Evolutionary conservation across 2,797 vertebrate genomes (phyloP).

Genomic region (Oceanodroma leucorhoa): DNA sequence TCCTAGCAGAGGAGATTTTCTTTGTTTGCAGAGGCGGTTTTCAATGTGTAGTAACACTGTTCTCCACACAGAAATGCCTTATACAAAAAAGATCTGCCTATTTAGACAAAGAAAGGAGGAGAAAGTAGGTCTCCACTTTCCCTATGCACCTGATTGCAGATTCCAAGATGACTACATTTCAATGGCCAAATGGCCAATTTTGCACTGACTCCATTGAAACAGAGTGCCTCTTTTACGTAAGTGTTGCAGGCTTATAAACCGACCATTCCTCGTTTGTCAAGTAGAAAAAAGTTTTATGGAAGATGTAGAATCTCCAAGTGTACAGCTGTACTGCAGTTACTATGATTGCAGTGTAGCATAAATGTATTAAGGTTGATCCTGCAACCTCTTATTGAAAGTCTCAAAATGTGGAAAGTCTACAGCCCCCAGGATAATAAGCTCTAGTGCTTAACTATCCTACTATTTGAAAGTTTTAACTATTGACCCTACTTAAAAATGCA

Average conservation of each 20-base stretch:
- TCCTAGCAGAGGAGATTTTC: not conserved
- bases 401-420: not conserved
- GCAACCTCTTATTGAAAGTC: not conserved
- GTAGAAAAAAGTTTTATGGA: not conserved
- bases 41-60: not conserved
- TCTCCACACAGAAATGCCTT: not conserved
- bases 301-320: not conserved
- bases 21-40: not conserved
- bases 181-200: not conserved
- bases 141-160: not conserved
- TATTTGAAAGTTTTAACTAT: not conserved
- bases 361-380: not conserved
- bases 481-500: not conserved
- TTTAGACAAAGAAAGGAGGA: not conserved
- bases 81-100: not conserved
- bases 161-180: not conserved
- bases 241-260: not conserved
- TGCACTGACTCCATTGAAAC: not conserved
- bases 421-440: not conserved
- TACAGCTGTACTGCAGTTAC: not conserved
- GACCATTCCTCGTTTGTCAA: not conserved
- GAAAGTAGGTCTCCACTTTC: not conserved
- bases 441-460: not conserved
- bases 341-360: not conserved
- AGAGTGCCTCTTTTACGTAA: fast-evolving